Evolutionary conservation across 2,113 vertebrate species (phyloP).

Genomic region (Eudyptes chrysolophus): DNA sequence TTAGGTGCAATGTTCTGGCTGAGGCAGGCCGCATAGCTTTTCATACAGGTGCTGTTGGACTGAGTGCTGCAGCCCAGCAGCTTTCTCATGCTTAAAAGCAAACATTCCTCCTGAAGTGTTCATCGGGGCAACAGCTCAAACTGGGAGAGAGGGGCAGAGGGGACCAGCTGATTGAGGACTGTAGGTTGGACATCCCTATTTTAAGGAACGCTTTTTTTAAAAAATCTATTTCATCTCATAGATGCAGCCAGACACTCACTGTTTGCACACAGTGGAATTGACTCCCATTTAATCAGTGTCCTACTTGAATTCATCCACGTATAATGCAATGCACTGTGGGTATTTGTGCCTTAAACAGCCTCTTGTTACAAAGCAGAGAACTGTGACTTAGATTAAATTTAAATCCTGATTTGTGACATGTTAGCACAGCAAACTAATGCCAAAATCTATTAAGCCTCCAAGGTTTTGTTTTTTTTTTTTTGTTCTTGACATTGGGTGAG

Average conservation of each 20-base stretch:
- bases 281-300: not conserved
- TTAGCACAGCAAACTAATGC: constrained; percentile 44
- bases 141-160: not conserved
- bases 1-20: not conserved
- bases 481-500: not conserved
- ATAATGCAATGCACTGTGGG: not conserved
- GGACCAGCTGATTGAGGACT: not conserved
- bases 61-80: not conserved
- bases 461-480: not conserved
- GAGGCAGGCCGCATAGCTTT: not conserved
- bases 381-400: constrained; percentile 67
- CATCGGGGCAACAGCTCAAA: not conserved
- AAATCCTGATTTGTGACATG: constrained; percentile 55
- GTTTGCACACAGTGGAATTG: not conserved
- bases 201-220: not conserved
- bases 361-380: constrained; percentile 38
- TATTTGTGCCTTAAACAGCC: constrained; percentile 16
- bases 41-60: not conserved
- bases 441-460: constrained; percentile 37
- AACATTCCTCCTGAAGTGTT: not conserved
- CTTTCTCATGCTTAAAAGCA: not conserved
- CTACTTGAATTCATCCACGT: not conserved
- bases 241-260: not conserved
- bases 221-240: fast-evolving
- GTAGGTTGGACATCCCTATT: not conserved